Conservation (phyloP, 2,888 invertebrate species). For the Hirtodrosophila alboralis region DNA sequence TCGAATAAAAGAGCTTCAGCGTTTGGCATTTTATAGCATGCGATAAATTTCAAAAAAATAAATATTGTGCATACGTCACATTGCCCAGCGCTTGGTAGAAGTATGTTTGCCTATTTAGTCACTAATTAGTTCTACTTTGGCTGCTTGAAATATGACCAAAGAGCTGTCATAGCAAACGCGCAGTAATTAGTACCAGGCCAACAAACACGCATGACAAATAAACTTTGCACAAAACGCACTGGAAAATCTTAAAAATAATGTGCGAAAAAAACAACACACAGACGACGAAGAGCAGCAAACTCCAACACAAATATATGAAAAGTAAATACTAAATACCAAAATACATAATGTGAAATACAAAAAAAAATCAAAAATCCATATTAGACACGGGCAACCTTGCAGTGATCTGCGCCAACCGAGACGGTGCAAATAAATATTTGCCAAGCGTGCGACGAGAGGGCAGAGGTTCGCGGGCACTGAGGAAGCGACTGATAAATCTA, state of each 20-base stretch:
- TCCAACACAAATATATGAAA: conserved; percentile 16
- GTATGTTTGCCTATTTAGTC: conserved; percentile 32
- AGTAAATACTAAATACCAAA: conserved; percentile 24
- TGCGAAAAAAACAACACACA: conserved; percentile 43
- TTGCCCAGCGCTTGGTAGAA: conserved; percentile 14
- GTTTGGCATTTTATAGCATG: conserved; percentile 47
- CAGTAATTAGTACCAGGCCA: conserved; percentile 23
- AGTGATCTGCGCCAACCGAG: conserved; percentile 32
- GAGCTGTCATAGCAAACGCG: conserved; percentile 3
- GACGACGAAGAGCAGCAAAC: conserved; percentile 28
- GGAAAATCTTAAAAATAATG: conserved; percentile 47
- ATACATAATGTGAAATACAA: conserved; percentile 21
- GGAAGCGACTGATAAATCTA: neutral
- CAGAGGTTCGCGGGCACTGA: neutral
- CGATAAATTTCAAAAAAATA: conserved; percentile 33
- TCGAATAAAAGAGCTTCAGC: neutral
- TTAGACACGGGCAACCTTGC: conserved; percentile 62
- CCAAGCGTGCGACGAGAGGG: conserved; percentile 13
- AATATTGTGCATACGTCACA: conserved; percentile 53
- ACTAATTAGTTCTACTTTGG: conserved; percentile 49
- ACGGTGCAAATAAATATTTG: conserved; percentile 60
- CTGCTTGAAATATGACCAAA: conserved; percentile 30
- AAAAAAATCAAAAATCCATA: conserved; percentile 24
- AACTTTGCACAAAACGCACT: conserved; percentile 81
- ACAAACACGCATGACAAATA: conserved; percentile 43